Evolutionary conservation across 2,888 invertebrate genomes (phyloP).

Genomic region (Buathra laborator): DNA sequence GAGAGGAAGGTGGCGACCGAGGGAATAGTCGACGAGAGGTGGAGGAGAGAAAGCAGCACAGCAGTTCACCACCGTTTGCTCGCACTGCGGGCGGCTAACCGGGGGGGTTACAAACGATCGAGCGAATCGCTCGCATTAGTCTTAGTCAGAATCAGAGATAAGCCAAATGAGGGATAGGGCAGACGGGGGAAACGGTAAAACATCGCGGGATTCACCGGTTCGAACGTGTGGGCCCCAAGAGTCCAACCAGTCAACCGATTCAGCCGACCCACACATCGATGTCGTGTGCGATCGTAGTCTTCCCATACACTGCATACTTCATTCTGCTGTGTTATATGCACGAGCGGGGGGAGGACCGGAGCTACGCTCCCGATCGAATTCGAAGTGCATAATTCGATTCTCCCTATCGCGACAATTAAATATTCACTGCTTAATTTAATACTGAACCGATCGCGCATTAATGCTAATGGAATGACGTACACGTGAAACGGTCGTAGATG

Average conservation of each 20-base stretch:
- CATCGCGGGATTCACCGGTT: conserved; percentile 44
- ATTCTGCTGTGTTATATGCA: conserved; percentile 25
- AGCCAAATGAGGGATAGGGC: conserved; percentile 80
- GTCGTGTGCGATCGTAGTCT: background rate
- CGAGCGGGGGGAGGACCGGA: conserved; percentile 29
- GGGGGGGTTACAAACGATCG: conserved; percentile 81
- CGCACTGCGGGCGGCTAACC: conserved; percentile 49
- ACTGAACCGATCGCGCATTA: conserved; percentile 33
- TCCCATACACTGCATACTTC: conserved; percentile 22
- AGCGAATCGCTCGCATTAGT: conserved; percentile 81
- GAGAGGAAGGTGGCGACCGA: conserved; percentile 30
- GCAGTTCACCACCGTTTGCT: conserved; percentile 49
- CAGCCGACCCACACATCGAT: conserved; percentile 29
- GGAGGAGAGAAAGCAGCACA: conserved; percentile 58
- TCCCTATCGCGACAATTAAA: conserved; percentile 66
- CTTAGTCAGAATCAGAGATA: conserved; percentile 83
- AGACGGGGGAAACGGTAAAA: conserved; percentile 64
- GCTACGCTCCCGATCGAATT: conserved; percentile 56
- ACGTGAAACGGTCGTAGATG: background rate
- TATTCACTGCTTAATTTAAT: conserved; percentile 66
- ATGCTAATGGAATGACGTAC: conserved; percentile 45
- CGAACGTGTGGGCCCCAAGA: conserved; percentile 54
- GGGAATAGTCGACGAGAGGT: conserved; percentile 69
- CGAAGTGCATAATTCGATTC: conserved; percentile 67
- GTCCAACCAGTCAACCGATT: conserved; percentile 64